Evolutionary conservation across 2,797 vertebrate genomes (phyloP), one percentile per base, ranked within the genome.

Genomic region (Nasua narica): DNA sequence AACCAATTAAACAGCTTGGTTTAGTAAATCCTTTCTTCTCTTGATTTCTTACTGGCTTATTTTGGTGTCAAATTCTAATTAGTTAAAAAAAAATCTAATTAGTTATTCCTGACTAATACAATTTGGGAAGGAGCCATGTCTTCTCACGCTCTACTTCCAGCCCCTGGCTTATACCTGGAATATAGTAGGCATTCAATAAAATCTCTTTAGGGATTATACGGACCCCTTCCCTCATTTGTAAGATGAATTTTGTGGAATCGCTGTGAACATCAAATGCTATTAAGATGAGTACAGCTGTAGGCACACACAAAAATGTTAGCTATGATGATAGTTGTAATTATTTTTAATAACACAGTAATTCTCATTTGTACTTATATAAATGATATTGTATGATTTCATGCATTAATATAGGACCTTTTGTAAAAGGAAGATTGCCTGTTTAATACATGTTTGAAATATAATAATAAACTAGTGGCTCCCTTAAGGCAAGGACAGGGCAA

Each of bases 41-140:
- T 84, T 60, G 7, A 35, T 23, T 78, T 48, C 37, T 58, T 56
- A 40, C 69, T 74, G 86, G 52, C 19, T 84, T 86, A 90, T 89
- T 65, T 81, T 25, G 82, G 77, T 69, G 54, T 89, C 87, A 96
- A 77, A 77, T 91, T 96, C 48, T 76, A 40, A 50, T 89, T 77
- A 56, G 43, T 56, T 65, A 50, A n/a, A n/a, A n/a, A n/a, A 96
- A 77, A 77, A 90, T 96, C 48, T 76, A 40, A 50, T 89, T 77
- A 56, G 43, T 56, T 65, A 50, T 92, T 77, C 70, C 78, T 77
- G 84, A 83, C 70, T 52, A 37, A 35, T 43, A 27, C 15, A 60
- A 72, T 92, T 94, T 87, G 40, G 70, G 52, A 65, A 50, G 37
- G 15, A 84, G 16, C 2, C 13, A 29, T 16, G 21, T 77, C 81